Conservation (phyloP, 2,113 vertebrate species). For the Chamaetylas fuelleborni region DNA sequence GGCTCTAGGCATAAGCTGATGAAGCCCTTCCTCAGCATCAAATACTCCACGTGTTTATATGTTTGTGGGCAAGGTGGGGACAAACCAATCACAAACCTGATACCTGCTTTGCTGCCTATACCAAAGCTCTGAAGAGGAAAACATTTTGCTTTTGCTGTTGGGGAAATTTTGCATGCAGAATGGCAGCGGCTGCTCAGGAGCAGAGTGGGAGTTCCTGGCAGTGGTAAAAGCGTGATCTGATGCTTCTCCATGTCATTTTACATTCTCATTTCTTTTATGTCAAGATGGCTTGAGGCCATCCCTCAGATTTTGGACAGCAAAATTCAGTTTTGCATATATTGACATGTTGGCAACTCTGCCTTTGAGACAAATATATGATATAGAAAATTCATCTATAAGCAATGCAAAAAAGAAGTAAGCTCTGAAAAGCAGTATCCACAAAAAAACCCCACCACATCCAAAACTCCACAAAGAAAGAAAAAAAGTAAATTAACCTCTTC, state of each 20-base stretch:
- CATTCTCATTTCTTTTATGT: background rate
- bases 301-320: background rate
- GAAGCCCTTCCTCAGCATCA: background rate
- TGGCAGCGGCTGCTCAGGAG: background rate
- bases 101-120: background rate
- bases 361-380: background rate
- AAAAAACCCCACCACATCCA: background rate
- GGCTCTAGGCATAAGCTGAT: background rate
- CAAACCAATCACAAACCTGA: background rate
- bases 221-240: accelerated
- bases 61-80: background rate
- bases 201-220: background rate
- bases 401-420: background rate
- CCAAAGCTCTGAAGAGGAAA: background rate
- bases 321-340: background rate
- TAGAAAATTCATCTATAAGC: background rate
- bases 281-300: background rate
- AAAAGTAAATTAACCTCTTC: background rate
- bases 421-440: background rate
- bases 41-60: background rate
- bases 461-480: background rate
- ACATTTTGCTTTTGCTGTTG: background rate
- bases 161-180: background rate
- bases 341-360: background rate
- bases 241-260: background rate